Evolutionary conservation across 2,888 invertebrate genomes (phyloP).

Genomic region (Chydorus sphaericus): DNA sequence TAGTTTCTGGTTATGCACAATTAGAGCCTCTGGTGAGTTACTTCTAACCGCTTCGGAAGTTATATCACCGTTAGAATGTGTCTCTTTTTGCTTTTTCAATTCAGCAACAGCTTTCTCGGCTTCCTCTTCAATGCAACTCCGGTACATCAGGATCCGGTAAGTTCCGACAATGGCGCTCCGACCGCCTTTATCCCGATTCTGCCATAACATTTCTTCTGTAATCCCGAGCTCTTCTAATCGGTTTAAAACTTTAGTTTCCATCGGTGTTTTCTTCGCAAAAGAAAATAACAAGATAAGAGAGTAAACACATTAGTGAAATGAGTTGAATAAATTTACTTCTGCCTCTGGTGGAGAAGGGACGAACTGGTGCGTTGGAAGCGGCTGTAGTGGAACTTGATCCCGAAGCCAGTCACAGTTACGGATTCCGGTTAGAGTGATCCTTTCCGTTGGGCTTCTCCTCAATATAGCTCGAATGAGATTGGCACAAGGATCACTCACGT

Average conservation of each 20-base stretch:
- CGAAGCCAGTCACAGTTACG: constrained; percentile 17
- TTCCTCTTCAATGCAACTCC: constrained; percentile 1
- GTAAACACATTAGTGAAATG: too few species aligned
- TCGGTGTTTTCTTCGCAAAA: constrained; percentile 15
- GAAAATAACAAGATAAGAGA: too few species aligned
- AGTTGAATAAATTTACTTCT: too few species aligned
- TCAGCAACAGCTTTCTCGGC: background rate
- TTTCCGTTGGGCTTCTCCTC: constrained; percentile 28
- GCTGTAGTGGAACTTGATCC: constrained; percentile 25
- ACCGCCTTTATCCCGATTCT: constrained; percentile 40
- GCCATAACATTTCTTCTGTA: constrained; percentile 39
- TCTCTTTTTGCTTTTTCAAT: too few species aligned
- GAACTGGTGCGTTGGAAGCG: constrained; percentile 10
- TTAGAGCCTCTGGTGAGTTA: too few species aligned
- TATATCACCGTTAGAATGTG: too few species aligned
- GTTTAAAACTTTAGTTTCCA: constrained; percentile 38
- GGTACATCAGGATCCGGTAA: constrained; percentile 51
- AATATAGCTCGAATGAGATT: constrained; percentile 33
- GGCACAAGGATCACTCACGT: constrained; percentile 36
- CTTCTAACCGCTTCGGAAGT: too few species aligned
- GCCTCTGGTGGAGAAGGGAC: background rate
- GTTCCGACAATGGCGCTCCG: constrained; percentile 50
- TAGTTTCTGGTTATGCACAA: too few species aligned
- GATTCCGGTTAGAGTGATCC: constrained; percentile 39
- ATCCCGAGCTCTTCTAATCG: constrained; percentile 43